Percentiles rank a stretch among this genome's conserved stretches.
Evolutionary conservation across 2,113 vertebrate species (phyloP).

Genomic region (Hucho hucho): DNA sequence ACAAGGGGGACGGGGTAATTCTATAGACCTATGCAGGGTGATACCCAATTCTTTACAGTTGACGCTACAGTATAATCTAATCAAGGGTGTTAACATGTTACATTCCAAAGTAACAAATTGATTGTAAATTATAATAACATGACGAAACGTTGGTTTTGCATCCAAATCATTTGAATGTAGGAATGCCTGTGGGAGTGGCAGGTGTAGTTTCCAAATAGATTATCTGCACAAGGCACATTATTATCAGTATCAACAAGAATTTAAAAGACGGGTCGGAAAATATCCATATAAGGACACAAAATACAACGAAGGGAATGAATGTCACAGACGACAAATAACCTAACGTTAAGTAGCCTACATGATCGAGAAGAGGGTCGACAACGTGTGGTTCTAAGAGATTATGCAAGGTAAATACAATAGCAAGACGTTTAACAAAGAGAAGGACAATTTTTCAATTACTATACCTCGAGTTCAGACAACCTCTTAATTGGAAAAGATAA

Average conservation of each 20-base stretch:
- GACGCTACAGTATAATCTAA: conserved; percentile 9
- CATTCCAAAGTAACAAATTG: not conserved
- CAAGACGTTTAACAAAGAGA: not conserved
- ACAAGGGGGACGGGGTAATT: conserved; percentile 40
- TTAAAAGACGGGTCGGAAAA: not conserved
- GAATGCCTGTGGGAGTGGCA: not conserved
- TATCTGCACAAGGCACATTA: not conserved
- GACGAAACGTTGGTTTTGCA: not conserved
- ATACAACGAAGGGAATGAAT: not conserved
- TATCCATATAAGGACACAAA: not conserved
- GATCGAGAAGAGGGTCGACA: not conserved
- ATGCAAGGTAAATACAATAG: not conserved
- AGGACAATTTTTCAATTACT: not conserved
- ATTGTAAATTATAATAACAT: not conserved
- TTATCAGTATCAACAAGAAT: not conserved
- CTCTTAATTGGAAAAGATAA: conserved; percentile 42
- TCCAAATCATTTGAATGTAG: not conserved
- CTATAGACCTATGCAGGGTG: conserved; percentile 12
- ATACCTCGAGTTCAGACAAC: conserved; percentile 50
- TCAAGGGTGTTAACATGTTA: not conserved
- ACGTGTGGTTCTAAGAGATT: not conserved
- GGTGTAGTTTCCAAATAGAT: not conserved
- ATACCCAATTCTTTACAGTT: conserved; percentile 29
- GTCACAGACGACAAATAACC: too few relatives aligned
- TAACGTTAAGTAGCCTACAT: not conserved